Evolutionary conservation across 2,113 vertebrate species (phyloP).

Genomic region (Casuarius casuarius): DNA sequence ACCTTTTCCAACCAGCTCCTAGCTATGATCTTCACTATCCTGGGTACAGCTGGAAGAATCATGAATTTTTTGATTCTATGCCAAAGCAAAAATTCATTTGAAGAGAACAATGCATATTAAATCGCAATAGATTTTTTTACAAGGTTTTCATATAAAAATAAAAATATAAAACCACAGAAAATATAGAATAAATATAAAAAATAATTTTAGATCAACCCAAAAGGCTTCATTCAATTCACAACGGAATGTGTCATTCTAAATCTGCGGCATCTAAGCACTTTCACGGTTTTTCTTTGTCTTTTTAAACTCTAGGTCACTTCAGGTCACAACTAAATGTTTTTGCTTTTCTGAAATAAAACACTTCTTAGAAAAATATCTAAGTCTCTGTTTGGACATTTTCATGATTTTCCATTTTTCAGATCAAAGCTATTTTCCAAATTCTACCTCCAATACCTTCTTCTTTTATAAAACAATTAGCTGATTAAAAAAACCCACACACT

Average conservation of each 20-base stretch:
- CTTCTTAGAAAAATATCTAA: not conserved
- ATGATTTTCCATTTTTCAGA: slow-evolving; percentile 4
- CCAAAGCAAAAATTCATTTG: not conserved
- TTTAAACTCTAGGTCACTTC: slow-evolving; percentile 24
- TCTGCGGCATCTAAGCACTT: not conserved
- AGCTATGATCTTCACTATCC: not conserved
- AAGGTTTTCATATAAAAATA: not conserved
- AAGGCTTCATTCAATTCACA: not conserved
- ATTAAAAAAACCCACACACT: not conserved
- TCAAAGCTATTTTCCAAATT: not conserved
- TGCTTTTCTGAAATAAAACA: slow-evolving; percentile 40
- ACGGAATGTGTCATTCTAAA: not conserved
- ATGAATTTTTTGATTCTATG: not conserved
- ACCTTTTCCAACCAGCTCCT: not conserved
- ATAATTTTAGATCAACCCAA: not conserved
- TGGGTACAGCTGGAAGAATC: not conserved
- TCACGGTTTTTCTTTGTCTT: not conserved
- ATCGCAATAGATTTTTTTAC: not conserved
- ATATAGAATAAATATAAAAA: not conserved
- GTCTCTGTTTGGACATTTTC: not conserved
- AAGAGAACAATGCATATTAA: not conserved
- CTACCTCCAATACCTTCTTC: not conserved
- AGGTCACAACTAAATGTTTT: slow-evolving; percentile 20
- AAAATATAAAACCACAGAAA: no score
- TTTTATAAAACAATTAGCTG: not conserved